phyloP scores from a whole-genome alignment of 1,140 invertebrate species.

The Drosophila sucinea region DNA sequence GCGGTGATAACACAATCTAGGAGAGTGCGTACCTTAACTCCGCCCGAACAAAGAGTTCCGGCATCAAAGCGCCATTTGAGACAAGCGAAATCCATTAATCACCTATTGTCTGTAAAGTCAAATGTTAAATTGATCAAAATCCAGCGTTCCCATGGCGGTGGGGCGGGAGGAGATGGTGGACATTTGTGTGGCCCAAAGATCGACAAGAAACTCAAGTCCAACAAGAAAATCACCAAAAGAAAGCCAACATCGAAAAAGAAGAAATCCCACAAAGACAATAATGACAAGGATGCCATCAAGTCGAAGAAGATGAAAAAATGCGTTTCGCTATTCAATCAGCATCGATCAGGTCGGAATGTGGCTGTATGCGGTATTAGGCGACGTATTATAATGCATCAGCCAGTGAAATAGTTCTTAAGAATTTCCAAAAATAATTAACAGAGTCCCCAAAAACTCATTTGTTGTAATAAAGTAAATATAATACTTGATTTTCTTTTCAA shows the following conservation, averaged over 20 bases:
- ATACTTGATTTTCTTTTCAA: too few relatives aligned
- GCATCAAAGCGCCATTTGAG: neutral
- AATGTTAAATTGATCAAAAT: neutral
- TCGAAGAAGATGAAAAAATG: too few relatives aligned
- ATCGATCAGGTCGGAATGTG: too few relatives aligned
- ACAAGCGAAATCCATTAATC: neutral
- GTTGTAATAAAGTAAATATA: too few relatives aligned
- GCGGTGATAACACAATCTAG: neutral
- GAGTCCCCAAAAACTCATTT: too few relatives aligned
- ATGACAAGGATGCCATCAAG: too few relatives aligned
- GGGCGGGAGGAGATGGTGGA: neutral
- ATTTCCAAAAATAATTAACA: too few relatives aligned
- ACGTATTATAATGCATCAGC: too few relatives aligned
- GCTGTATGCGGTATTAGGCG: too few relatives aligned
- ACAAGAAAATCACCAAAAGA: neutral
- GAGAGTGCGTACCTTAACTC: constrained; percentile 13
- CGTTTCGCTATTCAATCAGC: too few relatives aligned
- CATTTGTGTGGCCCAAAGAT: neutral
- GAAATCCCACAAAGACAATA: neutral
- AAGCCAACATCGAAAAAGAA: neutral
- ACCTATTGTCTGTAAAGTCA: neutral
- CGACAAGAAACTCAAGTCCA: neutral
- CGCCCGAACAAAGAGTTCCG: constrained; percentile 2
- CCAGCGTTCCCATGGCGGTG: neutral
- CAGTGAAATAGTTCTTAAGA: too few relatives aligned